Evolutionary conservation across 2,888 invertebrate genomes (phyloP), one percentile per base, ranked within the genome.

Genomic region (Drosophila stalkeri): DNA sequence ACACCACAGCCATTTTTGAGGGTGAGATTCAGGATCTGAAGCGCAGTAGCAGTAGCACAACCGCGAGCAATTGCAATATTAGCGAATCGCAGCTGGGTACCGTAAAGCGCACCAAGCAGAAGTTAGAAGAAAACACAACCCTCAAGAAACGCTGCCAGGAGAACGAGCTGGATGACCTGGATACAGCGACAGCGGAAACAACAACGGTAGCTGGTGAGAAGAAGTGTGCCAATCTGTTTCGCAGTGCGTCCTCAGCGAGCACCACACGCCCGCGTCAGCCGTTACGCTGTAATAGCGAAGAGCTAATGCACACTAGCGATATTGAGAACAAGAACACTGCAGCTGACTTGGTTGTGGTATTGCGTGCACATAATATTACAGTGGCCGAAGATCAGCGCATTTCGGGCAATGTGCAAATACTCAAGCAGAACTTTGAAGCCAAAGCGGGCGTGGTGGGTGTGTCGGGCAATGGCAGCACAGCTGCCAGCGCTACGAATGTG

Each of bases 381-480:
- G 64, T 80, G 8, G 73, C 73, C 11, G 90, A 91, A 35, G 91
- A 91, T 75, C 91, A 91, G 69, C 90, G 91, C 37, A 82, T 94
- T 69, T 94, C 95, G 49, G 97, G 97, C 35, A 96, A 96, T 92
- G 98, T 98, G 81, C 96, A 96, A 94, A 97, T 96, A 94, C 95
- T 97, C 82, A 97, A 97, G 93, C 96, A 96, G 92, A 97, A 97
- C 92, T 97, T 98, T 92, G 98, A 98, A 94, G 97, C 97, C 60
- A 96, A 96, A 92, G 93, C 93, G 16, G 76, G 73, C 7, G 78
- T 77, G 47, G 83, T 78, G 52, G 81, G 75, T 23, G 77, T 66
- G 64, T 31, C 62, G 33, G 71, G 54, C 54, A 35, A n/a, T 35
- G 57, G 47, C 47, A 52, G 65, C 52, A 59, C 54, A 47, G 51